These are phyloP conservation scores for Zaprionus davidi DNA, from an alignment of 1,140 invertebrate species.

Conservation along the genomic window DNA sequence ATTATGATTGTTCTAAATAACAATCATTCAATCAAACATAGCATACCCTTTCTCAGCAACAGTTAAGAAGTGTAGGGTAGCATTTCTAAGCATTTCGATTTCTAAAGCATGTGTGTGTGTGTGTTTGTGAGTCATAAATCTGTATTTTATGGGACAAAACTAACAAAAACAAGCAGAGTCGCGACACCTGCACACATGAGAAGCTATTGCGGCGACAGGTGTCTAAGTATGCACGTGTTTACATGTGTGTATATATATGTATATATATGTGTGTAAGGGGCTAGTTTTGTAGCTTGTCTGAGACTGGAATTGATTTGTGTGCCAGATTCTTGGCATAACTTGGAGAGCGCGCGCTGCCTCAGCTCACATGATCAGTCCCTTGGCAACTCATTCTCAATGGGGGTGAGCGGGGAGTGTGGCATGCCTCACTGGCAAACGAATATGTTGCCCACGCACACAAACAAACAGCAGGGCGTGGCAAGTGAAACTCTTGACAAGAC, in stretches of 20 bases:
- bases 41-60: too few relatives aligned
- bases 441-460: not conserved
- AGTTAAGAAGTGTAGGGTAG: not conserved
- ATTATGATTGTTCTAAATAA: too few relatives aligned
- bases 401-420: not conserved
- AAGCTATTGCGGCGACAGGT: constrained; percentile 1
- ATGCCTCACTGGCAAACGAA: not conserved
- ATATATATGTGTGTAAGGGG: not conserved
- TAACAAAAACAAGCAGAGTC: not conserved
- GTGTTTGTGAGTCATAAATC: constrained; percentile 16
- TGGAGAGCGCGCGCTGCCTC: not conserved
- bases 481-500: constrained; percentile 9
- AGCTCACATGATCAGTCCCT: not conserved
- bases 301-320: constrained; percentile 13
- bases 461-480: constrained; percentile 3
- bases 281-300: constrained; percentile 10
- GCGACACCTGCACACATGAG: constrained; percentile 1
- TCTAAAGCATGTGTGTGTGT: constrained; percentile 14
- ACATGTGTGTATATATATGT: not conserved
- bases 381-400: not conserved
- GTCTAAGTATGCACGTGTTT: constrained; percentile 5
- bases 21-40: too few relatives aligned
- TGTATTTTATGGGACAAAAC: constrained; percentile 18
- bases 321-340: constrained; percentile 17
- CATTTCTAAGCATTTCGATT: constrained; percentile 29